Evolutionary conservation across 2,888 invertebrate species (phyloP).

Genomic region (Phlogophora meticulosa): DNA sequence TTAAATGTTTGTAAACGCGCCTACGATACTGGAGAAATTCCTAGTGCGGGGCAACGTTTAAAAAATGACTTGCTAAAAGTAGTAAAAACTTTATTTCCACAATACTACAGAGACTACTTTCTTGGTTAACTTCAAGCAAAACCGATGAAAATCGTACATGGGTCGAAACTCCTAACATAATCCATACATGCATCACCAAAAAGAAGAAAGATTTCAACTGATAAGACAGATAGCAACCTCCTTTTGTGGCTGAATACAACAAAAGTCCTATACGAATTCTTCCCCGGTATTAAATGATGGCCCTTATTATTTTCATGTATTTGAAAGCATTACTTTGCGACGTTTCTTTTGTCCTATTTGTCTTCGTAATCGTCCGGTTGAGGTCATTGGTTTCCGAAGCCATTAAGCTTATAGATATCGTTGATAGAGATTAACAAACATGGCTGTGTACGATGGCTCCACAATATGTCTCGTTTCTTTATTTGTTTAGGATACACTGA

Average conservation of each 20-base stretch:
- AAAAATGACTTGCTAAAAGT: too few species aligned
- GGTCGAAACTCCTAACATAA: neutral
- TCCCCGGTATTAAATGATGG: slow-evolving; percentile 64
- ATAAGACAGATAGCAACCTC: slow-evolving; percentile 33
- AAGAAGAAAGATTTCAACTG: slow-evolving; percentile 33
- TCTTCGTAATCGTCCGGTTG: slow-evolving; percentile 47
- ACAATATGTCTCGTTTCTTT: slow-evolving; percentile 16
- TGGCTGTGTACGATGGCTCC: slow-evolving; percentile 19
- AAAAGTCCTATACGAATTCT: slow-evolving; percentile 57
- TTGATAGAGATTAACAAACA: slow-evolving; percentile 44
- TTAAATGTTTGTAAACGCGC: too few species aligned
- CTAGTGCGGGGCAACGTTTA: too few species aligned
- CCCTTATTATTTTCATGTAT: slow-evolving; percentile 51
- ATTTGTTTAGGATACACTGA: slow-evolving; percentile 27
- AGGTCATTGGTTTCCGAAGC: slow-evolving; percentile 54
- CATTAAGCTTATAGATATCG: slow-evolving; percentile 56
- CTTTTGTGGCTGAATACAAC: slow-evolving; percentile 47
- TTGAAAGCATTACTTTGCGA: slow-evolving; percentile 44
- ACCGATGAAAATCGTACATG: neutral
- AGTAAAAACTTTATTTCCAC: too few species aligned
- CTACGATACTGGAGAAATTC: too few species aligned
- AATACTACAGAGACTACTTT: neutral
- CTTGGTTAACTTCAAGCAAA: neutral
- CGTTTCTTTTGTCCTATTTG: slow-evolving; percentile 51
- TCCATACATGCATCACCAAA: slow-evolving; percentile 17